phyloP scores from a whole-genome alignment of 2,797 vertebrate genomes.

The Pogonophryne albipinna region DNA sequence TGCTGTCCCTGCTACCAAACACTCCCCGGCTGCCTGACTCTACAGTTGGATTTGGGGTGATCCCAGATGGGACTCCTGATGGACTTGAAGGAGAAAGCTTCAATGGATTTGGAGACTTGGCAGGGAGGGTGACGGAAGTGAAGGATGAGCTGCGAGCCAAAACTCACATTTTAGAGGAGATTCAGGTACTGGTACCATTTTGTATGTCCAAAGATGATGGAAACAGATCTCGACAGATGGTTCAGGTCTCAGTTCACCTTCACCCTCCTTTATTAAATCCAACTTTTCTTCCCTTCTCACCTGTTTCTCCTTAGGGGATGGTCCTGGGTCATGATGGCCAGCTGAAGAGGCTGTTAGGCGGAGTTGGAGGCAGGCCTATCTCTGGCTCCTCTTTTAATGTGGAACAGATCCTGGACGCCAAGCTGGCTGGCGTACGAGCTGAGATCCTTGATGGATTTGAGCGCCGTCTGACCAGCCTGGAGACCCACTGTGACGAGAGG shows the following conservation, averaged over 20 bases:
- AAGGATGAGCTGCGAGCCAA: conserved; percentile 91
- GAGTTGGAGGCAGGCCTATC: conserved; percentile 80
- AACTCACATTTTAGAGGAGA: conserved; percentile 90
- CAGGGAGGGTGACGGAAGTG: conserved; percentile 92
- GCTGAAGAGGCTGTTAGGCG: conserved; percentile 90
- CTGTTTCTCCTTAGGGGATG: conserved; percentile 83
- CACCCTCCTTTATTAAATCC: background rate
- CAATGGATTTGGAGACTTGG: conserved; percentile 88
- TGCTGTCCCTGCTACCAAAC: conserved; percentile 85
- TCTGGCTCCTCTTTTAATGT: conserved; percentile 84
- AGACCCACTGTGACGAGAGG: conserved; percentile 88
- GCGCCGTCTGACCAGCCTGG: conserved; percentile 88
- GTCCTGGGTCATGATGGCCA: conserved; percentile 94
- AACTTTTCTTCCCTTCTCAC: background rate
- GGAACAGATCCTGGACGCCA: conserved; percentile 89
- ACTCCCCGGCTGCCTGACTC: conserved; percentile 80
- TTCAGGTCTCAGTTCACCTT: background rate
- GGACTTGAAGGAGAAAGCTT: conserved; percentile 83
- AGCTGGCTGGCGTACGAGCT: conserved; percentile 86
- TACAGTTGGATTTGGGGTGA: conserved; percentile 88
- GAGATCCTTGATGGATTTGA: conserved; percentile 94
- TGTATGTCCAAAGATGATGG: background rate
- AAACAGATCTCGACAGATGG: background rate
- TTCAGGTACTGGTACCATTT: conserved; percentile 67
- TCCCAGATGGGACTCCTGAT: conserved; percentile 88